phyloP scores from a whole-genome alignment of 35 echinoderm and acorn worm species.

The Patiria miniata region DNA sequence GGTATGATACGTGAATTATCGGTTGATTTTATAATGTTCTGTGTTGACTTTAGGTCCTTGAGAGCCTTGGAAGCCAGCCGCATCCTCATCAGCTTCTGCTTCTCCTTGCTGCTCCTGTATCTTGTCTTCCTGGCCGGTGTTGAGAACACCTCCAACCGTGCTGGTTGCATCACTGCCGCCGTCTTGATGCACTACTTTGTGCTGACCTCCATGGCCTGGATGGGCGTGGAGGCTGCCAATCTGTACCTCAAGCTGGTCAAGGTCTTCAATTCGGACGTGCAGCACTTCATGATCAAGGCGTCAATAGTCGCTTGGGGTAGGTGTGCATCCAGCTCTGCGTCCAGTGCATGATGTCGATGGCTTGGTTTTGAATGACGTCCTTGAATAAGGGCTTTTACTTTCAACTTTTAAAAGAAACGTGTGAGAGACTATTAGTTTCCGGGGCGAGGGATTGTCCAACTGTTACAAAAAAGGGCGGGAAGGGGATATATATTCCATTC shows the following conservation, averaged over 20 bases:
- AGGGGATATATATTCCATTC: too few species aligned
- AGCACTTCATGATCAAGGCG: conserved; percentile 65
- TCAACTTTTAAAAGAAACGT: background rate
- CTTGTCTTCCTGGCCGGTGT: conserved; percentile 28
- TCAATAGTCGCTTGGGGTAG: conserved; percentile 70
- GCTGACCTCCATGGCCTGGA: conserved; percentile 62
- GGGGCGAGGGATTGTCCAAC: background rate
- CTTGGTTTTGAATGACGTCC: background rate
- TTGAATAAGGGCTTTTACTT: background rate
- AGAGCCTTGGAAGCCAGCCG: background rate
- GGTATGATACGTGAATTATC: too few species aligned
- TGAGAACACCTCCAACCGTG: background rate
- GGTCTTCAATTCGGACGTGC: conserved; percentile 62
- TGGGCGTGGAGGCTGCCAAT: conserved; percentile 66
- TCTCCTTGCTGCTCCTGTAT: conserved; percentile 31
- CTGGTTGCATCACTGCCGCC: conserved; percentile 38
- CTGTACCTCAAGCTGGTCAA: conserved; percentile 58
- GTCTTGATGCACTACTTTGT: conserved; percentile 68
- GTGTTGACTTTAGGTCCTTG: background rate
- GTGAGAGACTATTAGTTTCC: too few species aligned
- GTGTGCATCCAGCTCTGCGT: background rate
- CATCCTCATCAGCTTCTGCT: conserved; percentile 31
- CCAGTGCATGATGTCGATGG: background rate
- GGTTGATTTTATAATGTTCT: too few species aligned
- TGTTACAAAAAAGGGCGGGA: too few species aligned